phyloP scores from a whole-genome alignment of 2,888 invertebrate species.

The Hydropsyche betteni region DNA sequence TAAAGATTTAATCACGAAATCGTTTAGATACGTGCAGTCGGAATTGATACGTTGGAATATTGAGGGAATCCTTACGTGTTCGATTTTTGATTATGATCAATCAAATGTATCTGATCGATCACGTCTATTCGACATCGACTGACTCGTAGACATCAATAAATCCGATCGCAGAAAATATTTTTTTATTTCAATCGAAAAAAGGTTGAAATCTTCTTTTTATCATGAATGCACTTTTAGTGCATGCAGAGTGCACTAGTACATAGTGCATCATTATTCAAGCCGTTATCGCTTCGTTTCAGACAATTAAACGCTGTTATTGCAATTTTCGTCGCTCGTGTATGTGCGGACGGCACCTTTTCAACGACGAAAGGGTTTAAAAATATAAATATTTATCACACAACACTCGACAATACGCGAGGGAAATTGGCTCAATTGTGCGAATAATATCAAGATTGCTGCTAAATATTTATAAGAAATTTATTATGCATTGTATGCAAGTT shows the following conservation, averaged over 20 bases:
- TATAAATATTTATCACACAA: conserved; percentile 19
- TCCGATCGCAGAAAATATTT: no score
- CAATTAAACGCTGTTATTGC: conserved; percentile 11
- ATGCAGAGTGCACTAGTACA: no score
- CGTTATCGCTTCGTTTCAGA: conserved; percentile 27
- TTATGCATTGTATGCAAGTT: conserved; percentile 33
- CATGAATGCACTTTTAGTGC: no score
- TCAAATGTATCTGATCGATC: conserved; percentile 33
- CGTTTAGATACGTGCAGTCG: conserved; percentile 16
- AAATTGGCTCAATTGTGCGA: conserved; percentile 31
- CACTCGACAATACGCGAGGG: conserved; percentile 5
- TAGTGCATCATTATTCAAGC: not conserved
- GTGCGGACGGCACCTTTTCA: conserved; percentile 3
- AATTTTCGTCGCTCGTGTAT: conserved; percentile 12
- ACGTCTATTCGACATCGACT: conserved; percentile 35
- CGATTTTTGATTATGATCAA: conserved; percentile 44
- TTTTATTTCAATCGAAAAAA: no score
- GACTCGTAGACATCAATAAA: not conserved
- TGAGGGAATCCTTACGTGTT: conserved; percentile 39
- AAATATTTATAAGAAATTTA: conserved; percentile 23
- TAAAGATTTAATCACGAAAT: conserved; percentile 24
- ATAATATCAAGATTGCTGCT: conserved; percentile 30
- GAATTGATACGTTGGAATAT: conserved; percentile 1
- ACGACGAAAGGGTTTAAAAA: conserved; percentile 2
- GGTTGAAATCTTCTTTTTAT: not conserved